Base-by-base conservation (phyloP, 2,113 vertebrate genomes). In the Indicator indicator region DNA sequence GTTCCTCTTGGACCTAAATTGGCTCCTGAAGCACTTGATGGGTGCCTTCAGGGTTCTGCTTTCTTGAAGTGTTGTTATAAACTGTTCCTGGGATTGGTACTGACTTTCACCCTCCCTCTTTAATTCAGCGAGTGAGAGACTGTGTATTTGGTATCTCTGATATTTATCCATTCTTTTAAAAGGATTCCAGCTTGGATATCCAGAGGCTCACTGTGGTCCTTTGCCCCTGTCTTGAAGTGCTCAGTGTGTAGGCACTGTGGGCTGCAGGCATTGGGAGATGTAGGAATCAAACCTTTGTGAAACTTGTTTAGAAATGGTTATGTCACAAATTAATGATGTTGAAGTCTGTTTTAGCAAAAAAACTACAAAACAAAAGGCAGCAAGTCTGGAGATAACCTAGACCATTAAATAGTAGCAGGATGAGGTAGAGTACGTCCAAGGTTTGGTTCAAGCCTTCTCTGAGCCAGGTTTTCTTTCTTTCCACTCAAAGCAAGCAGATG, bases 331-430 rank as follows among this genome's bases (percentile, higher is more conserved):
- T 8, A 67, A 54, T 69, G 9, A 12, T 55, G 11, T 20, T 21
- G 21, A 12, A 12, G 17, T 12, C 42, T 52, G 9, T 68, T 82
- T 63, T 24, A 73, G 44, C 30, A 33, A 75, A 58, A 65, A 88
- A 75, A 27, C 9, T 0, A 1, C 52, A 59, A 63, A 62, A 24
- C 33, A 50, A 71, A 77, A 48, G 27, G 20, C 42, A 50, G 9
- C 0, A 0, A 52, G 8, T 52, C 42, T 86, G 60, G 72, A 38
- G 52, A n/a, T 56, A 38, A 28, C 16, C n/a, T 27, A 24, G 55
- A 2, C 11, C 36, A 7, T 1, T 56, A 28, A 11, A 16, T 2
- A 62, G 38, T 14, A 56, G 50, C 18, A 73, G 52, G 62, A 13
- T 75, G 76, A 85, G 42, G 20, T 15, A 60, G 42, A 59, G 18